Conservation (phyloP, 2,113 vertebrate genomes). For the Pelodiscus sinensis region DNA sequence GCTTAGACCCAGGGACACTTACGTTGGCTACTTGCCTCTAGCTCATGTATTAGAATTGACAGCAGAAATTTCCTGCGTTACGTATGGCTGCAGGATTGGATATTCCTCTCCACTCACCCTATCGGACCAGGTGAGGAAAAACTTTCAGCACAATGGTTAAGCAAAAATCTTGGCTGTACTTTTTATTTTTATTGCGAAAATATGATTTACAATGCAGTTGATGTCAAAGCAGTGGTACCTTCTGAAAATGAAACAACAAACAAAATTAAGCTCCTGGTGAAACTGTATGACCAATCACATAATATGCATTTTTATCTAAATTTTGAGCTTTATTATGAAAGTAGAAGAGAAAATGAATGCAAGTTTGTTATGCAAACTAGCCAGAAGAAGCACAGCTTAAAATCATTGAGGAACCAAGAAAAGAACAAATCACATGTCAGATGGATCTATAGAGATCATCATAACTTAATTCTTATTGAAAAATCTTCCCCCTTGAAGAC, state of each 20-base stretch:
- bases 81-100: conserved; percentile 94
- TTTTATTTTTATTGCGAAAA: neutral
- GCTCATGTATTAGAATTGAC: conserved; percentile 97
- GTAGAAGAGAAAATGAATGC: neutral
- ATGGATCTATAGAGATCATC: neutral
- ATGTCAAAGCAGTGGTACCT: neutral
- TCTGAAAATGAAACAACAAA: neutral
- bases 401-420: neutral
- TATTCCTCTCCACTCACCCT: conserved; percentile 96
- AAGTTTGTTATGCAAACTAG: neutral
- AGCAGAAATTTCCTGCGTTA: conserved; percentile 94
- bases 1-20: conserved; percentile 89
- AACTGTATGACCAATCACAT: neutral
- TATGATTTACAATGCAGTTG: neutral
- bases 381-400: neutral
- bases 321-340: neutral
- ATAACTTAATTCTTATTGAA: neutral
- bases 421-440: neutral
- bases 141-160: neutral
- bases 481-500: neutral
- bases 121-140: conserved; percentile 91
- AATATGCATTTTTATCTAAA: neutral
- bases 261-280: neutral
- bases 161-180: neutral
- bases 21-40: conserved; percentile 95